Conservation (phyloP, 2,113 vertebrate genomes). For the Puntigrus tetrazona region DNA sequence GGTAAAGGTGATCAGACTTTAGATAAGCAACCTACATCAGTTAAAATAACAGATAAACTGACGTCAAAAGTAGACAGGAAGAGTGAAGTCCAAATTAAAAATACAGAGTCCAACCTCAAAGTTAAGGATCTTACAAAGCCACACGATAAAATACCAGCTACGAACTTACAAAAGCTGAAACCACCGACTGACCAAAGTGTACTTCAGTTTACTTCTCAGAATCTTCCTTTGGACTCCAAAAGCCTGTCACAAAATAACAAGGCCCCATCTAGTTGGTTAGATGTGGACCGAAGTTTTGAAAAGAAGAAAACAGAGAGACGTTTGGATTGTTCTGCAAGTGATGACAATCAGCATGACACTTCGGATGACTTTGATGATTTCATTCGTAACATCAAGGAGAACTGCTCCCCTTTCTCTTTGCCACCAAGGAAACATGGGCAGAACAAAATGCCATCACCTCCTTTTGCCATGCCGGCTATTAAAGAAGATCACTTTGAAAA, state of each 20-base stretch:
- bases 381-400: constrained; percentile 87
- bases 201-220: constrained; percentile 37
- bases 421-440: constrained; percentile 83
- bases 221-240: constrained; percentile 50
- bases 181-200: constrained; percentile 10
- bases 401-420: constrained; percentile 81
- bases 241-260: constrained; percentile 38
- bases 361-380: constrained; percentile 85
- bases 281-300: constrained; percentile 67
- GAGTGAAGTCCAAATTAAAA: background rate
- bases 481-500: constrained; percentile 89
- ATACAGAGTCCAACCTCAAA: background rate
- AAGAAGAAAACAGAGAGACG: constrained; percentile 55
- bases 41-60: constrained; percentile 4
- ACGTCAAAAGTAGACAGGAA: background rate
- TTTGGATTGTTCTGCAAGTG: constrained; percentile 73
- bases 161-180: background rate
- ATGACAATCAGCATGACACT: constrained; percentile 77
- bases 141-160: constrained; percentile 20
- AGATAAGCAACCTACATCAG: background rate
- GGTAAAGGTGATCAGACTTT: background rate
- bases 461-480: constrained; percentile 87
- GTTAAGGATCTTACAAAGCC: constrained; percentile 7
- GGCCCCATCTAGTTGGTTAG: constrained; percentile 66
- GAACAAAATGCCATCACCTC: constrained; percentile 78